Base-by-base conservation (phyloP, 2,888 invertebrate genomes). In the Diplolepis rosae region DNA sequence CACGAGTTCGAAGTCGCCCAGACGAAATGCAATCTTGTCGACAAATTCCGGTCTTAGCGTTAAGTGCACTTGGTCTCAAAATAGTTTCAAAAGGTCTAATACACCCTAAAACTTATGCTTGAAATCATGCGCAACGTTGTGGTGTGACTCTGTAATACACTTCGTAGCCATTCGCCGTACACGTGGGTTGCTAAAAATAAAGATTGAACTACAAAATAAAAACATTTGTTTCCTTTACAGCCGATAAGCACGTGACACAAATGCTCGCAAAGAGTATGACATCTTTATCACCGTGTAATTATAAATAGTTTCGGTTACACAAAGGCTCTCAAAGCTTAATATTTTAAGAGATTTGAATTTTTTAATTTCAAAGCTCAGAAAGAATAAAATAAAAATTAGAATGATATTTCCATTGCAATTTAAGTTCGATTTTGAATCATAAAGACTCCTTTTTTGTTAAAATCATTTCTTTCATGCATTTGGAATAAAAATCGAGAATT, bases 31-130 rank as follows among this genome's bases (percentile, higher is more conserved):
- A 61, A 61, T 42, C 32, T 69, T 70, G 76, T 72, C 71, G 67
- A 45, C 70, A 71, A 50, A 51, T 61, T 42, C 39, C 68, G 48
- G 65, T 54, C 61, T 76, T 66, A 32, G 51, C 52, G 71, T 74
- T 65, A 69, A 75, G 76, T 76, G 75, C 73, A 76, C 75, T 79
- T 72, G 73, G 73, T 79, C 74, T 79, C 75, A 76, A 76, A 81
- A 80, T 80, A 80, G 79, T 73, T 75, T n/a, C 32, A 11, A 18
- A 13, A 24, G 35, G 39, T 35, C 11, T 56, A 13, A 56, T 56
- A 56, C 35, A 6, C 32, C 18, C 35, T 32, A 15, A 7, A 11
- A 13, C 13, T 32, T 32, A 18, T 56, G 13, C 9, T 22, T 24
- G 61, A 39, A 61, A 39, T 22, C 22, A 48, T 18, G 2, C n/a